These are phyloP conservation scores for Cerceris rybyensis DNA, from an alignment of 2,888 invertebrate species.

Conservation along the genomic window DNA sequence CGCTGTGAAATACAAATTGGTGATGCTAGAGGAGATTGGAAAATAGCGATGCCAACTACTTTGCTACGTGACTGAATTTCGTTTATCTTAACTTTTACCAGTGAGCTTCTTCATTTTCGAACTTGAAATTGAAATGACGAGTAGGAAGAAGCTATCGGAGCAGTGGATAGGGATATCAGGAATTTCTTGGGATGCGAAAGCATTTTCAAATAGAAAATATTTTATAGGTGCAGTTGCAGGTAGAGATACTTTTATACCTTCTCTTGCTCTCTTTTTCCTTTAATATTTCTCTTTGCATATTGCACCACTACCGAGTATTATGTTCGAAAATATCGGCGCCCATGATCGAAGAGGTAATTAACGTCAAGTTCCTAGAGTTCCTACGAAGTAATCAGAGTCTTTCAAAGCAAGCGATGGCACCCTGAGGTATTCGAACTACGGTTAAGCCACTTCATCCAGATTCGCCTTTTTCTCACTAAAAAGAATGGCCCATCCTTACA, in stretches of 20 bases:
- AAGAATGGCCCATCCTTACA: constrained; percentile 18
- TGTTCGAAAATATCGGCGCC: constrained; percentile 19
- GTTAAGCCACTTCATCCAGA: constrained; percentile 27
- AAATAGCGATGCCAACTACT: neutral
- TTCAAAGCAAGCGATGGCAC: constrained; percentile 1
- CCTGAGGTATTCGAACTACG: constrained; percentile 8
- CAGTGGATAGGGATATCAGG: neutral
- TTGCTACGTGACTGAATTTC: neutral
- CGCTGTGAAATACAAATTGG: no score
- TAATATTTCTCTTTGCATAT: neutral
- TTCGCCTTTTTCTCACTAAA: constrained; percentile 23
- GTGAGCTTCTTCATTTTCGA: neutral
- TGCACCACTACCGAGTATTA: neutral
- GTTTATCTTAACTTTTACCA: neutral
- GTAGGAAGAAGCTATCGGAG: neutral
- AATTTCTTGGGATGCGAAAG: no score
- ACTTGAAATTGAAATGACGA: neutral
- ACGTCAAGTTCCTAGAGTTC: constrained; percentile 27
- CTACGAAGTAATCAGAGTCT: constrained; percentile 26
- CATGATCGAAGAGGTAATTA: constrained; percentile 52
- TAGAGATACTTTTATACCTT: neutral
- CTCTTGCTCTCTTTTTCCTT: neutral
- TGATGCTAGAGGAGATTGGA: no score
- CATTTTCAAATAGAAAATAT: no score
- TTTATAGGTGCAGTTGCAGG: no score